These are phyloP conservation scores for Nansenia antarctica DNA, from an alignment of 2,113 vertebrate genomes.

Conservation along the genomic window DNA sequence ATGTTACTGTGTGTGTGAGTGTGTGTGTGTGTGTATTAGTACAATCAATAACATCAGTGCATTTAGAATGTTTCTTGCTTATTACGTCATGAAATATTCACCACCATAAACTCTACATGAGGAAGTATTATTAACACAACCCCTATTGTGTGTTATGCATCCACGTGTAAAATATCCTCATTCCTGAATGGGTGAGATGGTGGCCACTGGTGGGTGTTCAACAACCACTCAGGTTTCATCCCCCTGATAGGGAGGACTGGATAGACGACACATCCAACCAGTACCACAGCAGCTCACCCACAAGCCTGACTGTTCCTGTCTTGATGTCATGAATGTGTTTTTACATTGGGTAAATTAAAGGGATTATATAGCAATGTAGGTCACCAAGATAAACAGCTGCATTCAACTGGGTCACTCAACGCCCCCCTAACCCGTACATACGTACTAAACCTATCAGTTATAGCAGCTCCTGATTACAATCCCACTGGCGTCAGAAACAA, in stretches of 20 bases:
- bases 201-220: neutral
- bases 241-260: neutral
- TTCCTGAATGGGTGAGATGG: no score
- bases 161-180: neutral
- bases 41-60: neutral
- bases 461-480: neutral
- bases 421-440: neutral
- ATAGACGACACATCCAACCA: neutral
- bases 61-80: neutral
- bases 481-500: neutral
- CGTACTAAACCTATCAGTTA: neutral
- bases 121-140: neutral
- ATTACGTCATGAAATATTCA: neutral
- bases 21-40: neutral
- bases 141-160: no score
- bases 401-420: neutral
- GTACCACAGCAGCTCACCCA: no score
- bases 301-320: neutral
- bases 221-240: neutral
- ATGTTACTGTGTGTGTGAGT: neutral
- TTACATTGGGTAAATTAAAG: neutral
- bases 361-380: conserved; percentile 1
- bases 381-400: conserved; percentile 2
- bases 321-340: neutral
- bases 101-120: neutral